Base-by-base conservation (phyloP, 2,888 invertebrate genomes). In the Ischnus inquisitorius region DNA sequence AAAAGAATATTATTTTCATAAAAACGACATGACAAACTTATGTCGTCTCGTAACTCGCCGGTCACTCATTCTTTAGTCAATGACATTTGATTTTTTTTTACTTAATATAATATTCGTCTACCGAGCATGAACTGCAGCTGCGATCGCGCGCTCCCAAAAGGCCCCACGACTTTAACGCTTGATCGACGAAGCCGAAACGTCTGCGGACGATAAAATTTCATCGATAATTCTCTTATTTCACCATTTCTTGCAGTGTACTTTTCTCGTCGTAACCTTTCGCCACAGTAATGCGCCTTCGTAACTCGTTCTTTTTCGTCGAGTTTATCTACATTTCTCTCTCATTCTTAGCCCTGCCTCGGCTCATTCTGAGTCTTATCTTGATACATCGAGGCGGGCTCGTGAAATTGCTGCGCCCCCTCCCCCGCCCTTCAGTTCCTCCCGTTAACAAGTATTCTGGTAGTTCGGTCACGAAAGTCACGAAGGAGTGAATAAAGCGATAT, bases 401-500 rank as follows among this genome's bases (percentile, higher is more conserved):
- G 60, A 78, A 82, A 82, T 82, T 72, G 82, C 72, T 57, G 14
- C 41, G 67, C 22, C 34, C 12, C 43, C 57, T 34, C 6, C 22
- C 22, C 10, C 14, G 57, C n/a, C n/a, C n/a, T n/a, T n/a, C n/a
- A n/a, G n/a, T n/a, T 5, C 62, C 25, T 22, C 22, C 10, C 10
- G 60, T 72, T 82, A 82, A 82, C 77, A 77, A 78, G 46, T 60
- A 67, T 72, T 82, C 77, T 25, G 39, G 82, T 46, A 77, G 77
- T 82, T 78, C 57, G 57, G 82, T 82, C 82, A 82, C 82, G 82
- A 82, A 77, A 67, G 60, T 82, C 72, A 60, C 67, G 77, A 72
- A 68, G 67, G 43, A 77, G 60, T 62, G 77, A 78, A 77, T 72
- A 82, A 82, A 77, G 67, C 51, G 46, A 14, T 72, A 77, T 77